phyloP scores from a whole-genome alignment of 2,113 vertebrate genomes.

The Gambusia affinis region DNA sequence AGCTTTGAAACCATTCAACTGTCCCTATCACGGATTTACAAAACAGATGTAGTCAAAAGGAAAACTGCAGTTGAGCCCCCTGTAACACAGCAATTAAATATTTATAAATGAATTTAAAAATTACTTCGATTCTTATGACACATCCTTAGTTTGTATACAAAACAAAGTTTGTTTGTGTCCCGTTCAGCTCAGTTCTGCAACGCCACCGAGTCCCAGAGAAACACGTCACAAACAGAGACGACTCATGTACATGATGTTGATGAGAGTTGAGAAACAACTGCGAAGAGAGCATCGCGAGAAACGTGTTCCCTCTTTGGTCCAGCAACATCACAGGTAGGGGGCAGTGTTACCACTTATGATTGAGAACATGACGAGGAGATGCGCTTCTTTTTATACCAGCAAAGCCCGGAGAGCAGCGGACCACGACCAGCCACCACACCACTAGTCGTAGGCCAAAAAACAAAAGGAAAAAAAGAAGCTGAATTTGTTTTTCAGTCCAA shows the following conservation, averaged over 20 bases:
- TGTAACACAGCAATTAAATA: too few species aligned
- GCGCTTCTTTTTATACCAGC: constrained; percentile 31
- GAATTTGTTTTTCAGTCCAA: too few species aligned
- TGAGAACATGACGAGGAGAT: neutral
- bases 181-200: neutral
- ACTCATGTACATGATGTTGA: neutral
- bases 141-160: neutral
- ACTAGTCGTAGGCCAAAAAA: too few species aligned
- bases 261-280: neutral
- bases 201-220: neutral
- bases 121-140: neutral
- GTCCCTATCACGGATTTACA: neutral
- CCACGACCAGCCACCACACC: too few species aligned
- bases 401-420: neutral
- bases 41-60: neutral
- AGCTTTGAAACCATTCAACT: neutral
- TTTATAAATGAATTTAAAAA: too few species aligned
- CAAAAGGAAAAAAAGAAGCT: too few species aligned
- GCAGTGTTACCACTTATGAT: constrained; percentile 20
- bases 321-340: constrained; percentile 11
- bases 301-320: constrained; percentile 6
- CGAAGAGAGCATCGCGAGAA: too few species aligned
- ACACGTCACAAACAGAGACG: neutral
- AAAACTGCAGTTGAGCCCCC: neutral
- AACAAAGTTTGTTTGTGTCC: neutral